Evolutionary conservation across 2,113 vertebrate genomes (phyloP).

Genomic region (Labeo rohita): DNA sequence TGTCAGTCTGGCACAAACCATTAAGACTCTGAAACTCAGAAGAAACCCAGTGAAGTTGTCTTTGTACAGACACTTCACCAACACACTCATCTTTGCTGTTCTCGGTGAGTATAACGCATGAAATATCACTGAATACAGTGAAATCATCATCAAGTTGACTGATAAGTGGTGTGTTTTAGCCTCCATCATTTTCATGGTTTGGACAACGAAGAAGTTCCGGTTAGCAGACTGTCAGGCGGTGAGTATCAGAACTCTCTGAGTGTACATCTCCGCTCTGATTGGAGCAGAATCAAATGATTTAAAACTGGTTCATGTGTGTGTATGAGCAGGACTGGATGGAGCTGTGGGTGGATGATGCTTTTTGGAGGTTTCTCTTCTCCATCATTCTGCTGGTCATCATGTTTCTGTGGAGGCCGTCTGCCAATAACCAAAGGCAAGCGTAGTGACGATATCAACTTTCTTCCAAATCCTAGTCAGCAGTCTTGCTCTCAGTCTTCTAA

Average conservation of each 20-base stretch:
- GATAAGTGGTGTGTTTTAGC: constrained; percentile 68
- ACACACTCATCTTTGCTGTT: constrained; percentile 86
- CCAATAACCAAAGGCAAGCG: constrained; percentile 85
- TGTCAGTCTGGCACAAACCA: constrained; percentile 88
- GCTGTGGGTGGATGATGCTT: constrained; percentile 87
- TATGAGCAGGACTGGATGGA: constrained; percentile 84
- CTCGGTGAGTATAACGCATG: constrained; percentile 78
- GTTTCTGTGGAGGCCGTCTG: constrained; percentile 90
- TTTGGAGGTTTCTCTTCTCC: constrained; percentile 90
- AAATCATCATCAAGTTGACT: neutral
- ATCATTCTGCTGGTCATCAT: constrained; percentile 86
- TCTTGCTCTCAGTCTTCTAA: neutral
- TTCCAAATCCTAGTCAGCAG: neutral
- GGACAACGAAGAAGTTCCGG: constrained; percentile 84
- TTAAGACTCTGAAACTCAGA: constrained; percentile 87
- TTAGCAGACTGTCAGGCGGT: constrained; percentile 85
- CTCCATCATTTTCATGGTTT: constrained; percentile 86
- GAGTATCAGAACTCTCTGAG: constrained; percentile 67
- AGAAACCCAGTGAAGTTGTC: constrained; percentile 88
- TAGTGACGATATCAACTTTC: neutral
- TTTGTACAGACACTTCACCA: constrained; percentile 89
- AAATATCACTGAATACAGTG: neutral
- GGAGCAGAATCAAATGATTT: neutral
- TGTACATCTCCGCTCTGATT: neutral
- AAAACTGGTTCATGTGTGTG: neutral